Evolutionary conservation across 2,113 vertebrate genomes (phyloP).

Genomic region (Pungitius pungitius): DNA sequence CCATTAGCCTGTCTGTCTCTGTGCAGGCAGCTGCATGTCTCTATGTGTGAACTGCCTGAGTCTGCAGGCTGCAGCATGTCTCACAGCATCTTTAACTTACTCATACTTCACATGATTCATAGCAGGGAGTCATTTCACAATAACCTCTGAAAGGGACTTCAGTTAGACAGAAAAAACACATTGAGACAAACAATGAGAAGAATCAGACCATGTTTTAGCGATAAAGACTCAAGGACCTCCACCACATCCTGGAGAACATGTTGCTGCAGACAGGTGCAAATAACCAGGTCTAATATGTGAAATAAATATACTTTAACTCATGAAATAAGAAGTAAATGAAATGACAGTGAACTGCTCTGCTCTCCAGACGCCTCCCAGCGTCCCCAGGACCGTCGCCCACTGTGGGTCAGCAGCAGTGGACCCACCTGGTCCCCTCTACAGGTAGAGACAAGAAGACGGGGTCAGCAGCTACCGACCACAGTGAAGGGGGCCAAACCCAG

Average conservation of each 20-base stretch:
- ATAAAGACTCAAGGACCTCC: slow-evolving; percentile 3
- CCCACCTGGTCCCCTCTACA: slow-evolving; percentile 86
- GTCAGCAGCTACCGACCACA: not conserved
- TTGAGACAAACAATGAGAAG: not conserved
- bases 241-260: slow-evolving; percentile 11
- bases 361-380: no score
- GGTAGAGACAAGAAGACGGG: not conserved
- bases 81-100: not conserved
- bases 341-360: no score
- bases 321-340: not conserved
- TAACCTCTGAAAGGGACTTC: no score
- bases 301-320: no score
- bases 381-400: slow-evolving; percentile 74
- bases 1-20: not conserved
- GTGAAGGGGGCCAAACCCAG: not conserved
- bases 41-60: not conserved
- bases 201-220: not conserved
- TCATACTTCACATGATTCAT: no score
- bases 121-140: no score
- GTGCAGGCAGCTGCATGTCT: no score
- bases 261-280: slow-evolving; percentile 13
- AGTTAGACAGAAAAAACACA: not conserved
- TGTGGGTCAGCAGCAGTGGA: slow-evolving; percentile 84
- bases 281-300: not conserved
- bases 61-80: slow-evolving; percentile 58